Evolutionary conservation across 2,113 vertebrate genomes (phyloP).

Genomic region (Butorides virescens): DNA sequence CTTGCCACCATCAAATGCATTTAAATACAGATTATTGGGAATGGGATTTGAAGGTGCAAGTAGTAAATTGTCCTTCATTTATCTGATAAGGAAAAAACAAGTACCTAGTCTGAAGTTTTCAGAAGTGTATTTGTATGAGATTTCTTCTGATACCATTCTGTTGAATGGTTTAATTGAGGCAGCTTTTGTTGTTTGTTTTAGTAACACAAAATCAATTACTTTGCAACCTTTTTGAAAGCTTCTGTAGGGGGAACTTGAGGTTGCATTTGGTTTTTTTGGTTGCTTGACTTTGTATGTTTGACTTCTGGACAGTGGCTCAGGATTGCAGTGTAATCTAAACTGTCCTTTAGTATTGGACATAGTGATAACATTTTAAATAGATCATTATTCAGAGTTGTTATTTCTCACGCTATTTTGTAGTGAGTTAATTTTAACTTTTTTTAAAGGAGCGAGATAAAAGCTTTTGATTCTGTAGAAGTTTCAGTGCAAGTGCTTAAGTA

Average conservation of each 20-base stretch:
- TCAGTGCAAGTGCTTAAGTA: neutral
- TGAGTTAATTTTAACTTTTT: neutral
- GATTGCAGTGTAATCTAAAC: neutral
- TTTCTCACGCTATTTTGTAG: neutral
- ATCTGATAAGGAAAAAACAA: neutral
- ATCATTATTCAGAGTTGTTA: neutral
- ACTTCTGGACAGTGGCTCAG: neutral
- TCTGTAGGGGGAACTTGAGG: no score
- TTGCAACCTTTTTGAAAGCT: neutral
- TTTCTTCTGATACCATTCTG: neutral
- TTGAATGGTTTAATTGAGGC: neutral
- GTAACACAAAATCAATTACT: neutral
- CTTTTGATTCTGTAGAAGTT: neutral
- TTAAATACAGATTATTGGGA: neutral
- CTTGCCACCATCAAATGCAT: neutral
- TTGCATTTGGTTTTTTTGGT: neutral
- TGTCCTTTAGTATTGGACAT: neutral
- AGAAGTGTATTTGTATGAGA: neutral
- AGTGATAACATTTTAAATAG: neutral
- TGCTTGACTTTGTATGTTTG: neutral
- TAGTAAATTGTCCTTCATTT: neutral
- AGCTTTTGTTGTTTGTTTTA: neutral
- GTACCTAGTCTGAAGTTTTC: neutral
- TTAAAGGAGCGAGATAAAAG: neutral
- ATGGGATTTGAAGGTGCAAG: neutral